Percentiles rank a stretch among this genome's conserved stretches.
phyloP scores from a whole-genome alignment of 2,888 invertebrate genomes.

The Sesamia inferens region DNA sequence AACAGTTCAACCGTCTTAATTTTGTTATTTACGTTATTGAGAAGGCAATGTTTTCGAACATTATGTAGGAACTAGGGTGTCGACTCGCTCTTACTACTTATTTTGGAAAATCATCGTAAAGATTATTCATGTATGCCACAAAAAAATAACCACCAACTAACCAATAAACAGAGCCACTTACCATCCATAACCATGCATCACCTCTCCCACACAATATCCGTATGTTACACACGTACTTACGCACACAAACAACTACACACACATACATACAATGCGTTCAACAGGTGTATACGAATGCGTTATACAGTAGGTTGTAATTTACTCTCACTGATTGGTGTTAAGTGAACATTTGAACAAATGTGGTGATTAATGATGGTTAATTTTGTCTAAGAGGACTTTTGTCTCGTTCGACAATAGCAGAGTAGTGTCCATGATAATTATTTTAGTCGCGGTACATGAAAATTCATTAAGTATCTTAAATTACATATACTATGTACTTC shows the following conservation, averaged over 20 bases:
- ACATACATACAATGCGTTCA: constrained; percentile 63
- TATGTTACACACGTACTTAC: constrained; percentile 62
- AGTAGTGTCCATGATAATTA: background rate
- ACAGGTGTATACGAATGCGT: constrained; percentile 72
- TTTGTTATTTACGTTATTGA: background rate
- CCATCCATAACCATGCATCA: constrained; percentile 66
- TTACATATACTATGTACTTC: background rate
- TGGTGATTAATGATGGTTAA: background rate
- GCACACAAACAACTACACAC: constrained; percentile 29
- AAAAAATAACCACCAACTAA: background rate
- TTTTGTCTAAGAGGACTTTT: constrained; percentile 12
- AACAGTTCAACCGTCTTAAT: background rate
- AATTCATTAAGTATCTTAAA: background rate
- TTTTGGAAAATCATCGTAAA: background rate
- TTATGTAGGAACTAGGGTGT: background rate
- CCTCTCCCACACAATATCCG: constrained; percentile 67
- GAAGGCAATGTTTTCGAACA: background rate
- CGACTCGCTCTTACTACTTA: background rate
- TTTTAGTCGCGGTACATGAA: background rate
- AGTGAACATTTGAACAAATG: background rate
- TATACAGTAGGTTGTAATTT: constrained; percentile 48
- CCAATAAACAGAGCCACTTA: constrained; percentile 70
- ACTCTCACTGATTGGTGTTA: background rate
- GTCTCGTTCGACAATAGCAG: constrained; percentile 18
- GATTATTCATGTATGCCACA: background rate